These are phyloP conservation scores for Ophiodon elongatus DNA, from an alignment of 2,113 vertebrate species.

Conservation along the genomic window DNA sequence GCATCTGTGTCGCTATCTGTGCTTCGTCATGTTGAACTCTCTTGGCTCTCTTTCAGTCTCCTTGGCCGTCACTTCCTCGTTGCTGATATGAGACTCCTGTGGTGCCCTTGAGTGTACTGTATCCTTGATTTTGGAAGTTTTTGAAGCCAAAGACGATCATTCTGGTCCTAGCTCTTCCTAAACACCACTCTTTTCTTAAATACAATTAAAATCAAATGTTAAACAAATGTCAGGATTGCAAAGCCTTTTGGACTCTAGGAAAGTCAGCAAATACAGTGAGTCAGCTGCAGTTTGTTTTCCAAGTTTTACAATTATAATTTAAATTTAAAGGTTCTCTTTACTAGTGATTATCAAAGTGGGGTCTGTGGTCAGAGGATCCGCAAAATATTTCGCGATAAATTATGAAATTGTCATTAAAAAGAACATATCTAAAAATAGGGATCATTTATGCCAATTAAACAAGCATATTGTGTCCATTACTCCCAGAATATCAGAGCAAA, in stretches of 20 bases:
- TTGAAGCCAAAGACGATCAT: slow-evolving; percentile 23
- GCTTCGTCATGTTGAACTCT: slow-evolving; percentile 43
- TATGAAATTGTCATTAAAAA: not conserved
- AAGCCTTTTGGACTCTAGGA: not conserved
- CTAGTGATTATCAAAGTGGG: not conserved
- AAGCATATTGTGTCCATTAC: not conserved
- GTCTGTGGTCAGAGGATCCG: not conserved
- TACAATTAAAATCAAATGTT: not conserved
- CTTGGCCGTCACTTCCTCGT: slow-evolving; percentile 63
- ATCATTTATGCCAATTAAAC: no score
- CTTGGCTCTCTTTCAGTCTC: slow-evolving; percentile 61
- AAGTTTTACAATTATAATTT: not conserved
- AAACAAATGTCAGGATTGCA: not conserved
- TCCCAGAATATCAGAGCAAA: not conserved
- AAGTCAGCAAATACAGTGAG: not conserved
- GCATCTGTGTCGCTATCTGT: slow-evolving; percentile 12
- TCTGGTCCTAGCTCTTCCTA: slow-evolving; percentile 17
- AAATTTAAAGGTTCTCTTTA: not conserved
- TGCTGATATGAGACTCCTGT: slow-evolving; percentile 55
- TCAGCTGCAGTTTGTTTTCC: not conserved
- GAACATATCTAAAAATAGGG: no score
- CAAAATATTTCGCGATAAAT: not conserved
- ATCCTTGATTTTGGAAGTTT: slow-evolving; percentile 61
- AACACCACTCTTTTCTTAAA: not conserved
- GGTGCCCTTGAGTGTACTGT: slow-evolving; percentile 61